Conservation (phyloP, 2,113 vertebrate species). For the Ciconia stormi region DNA sequence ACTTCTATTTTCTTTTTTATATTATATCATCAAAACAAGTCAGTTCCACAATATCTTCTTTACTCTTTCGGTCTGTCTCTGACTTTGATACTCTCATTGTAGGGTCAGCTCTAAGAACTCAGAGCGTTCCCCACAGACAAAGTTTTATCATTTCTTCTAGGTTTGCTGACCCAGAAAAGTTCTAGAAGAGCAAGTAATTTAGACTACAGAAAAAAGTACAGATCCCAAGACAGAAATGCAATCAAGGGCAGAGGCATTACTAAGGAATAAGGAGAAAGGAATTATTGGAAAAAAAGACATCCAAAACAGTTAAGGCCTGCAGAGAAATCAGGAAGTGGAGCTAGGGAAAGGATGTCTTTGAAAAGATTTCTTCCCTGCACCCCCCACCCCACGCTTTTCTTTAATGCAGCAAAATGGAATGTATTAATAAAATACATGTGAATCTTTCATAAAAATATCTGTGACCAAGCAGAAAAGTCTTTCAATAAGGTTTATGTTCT, state of each 20-base stretch:
- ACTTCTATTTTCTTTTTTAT: background rate
- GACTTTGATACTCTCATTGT: slow-evolving; percentile 15
- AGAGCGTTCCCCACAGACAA: background rate
- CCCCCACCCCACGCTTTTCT: accelerated
- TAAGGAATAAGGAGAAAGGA: background rate
- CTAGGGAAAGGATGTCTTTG: background rate
- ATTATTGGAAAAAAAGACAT: background rate
- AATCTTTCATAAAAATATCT: background rate
- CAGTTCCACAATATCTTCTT: background rate
- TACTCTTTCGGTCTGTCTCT: background rate
- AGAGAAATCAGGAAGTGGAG: background rate
- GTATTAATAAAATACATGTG: background rate
- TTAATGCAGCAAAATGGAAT: background rate
- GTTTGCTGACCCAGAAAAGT: slow-evolving; percentile 15
- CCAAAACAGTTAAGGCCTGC: background rate
- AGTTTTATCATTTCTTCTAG: slow-evolving; percentile 2
- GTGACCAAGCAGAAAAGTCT: background rate
- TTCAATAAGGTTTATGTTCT: background rate
- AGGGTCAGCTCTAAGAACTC: slow-evolving; percentile 11
- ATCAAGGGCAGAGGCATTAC: background rate
- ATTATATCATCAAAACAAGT: background rate
- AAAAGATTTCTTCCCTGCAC: background rate
- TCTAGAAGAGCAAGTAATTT: background rate
- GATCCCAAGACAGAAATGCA: background rate
- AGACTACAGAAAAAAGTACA: background rate